Percentiles rank a stretch among this genome's conserved stretches.
Evolutionary conservation across 2,113 vertebrate species (phyloP).

Genomic region (Scolopax mira): DNA sequence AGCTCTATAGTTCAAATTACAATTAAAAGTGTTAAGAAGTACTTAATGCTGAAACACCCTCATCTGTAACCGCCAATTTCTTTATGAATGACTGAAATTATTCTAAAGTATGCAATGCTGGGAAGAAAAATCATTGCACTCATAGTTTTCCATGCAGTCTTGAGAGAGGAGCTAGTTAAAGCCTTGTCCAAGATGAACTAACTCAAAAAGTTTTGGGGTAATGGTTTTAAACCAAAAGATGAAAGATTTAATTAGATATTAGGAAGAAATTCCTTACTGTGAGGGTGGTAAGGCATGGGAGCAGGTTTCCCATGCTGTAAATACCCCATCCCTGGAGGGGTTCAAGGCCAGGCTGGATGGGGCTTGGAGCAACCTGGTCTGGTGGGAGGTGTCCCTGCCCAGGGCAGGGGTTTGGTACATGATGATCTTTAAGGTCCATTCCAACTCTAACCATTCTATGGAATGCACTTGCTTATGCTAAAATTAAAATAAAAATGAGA

Average conservation of each 20-base stretch:
- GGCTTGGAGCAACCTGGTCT: too few relatives aligned
- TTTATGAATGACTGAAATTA: background rate
- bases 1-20: background rate
- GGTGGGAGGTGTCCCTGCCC: too few relatives aligned
- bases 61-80: background rate
- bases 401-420: too few relatives aligned
- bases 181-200: background rate
- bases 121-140: background rate
- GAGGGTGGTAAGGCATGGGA: too few relatives aligned
- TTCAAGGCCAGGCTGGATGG: too few relatives aligned
- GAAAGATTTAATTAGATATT: too few relatives aligned
- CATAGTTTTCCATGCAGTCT: background rate
- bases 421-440: too few relatives aligned
- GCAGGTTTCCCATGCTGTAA: too few relatives aligned
- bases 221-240: too few relatives aligned
- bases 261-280: too few relatives aligned
- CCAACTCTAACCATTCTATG: too few relatives aligned
- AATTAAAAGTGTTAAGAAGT: background rate
- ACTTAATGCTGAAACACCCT: background rate
- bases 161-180: background rate
- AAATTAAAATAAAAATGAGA: background rate
- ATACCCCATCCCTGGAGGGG: too few relatives aligned
- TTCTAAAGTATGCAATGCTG: background rate
- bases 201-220: background rate
- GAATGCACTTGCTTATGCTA: background rate